phyloP scores from a whole-genome alignment of 2,888 invertebrate species.

The Athalia rosae region DNA sequence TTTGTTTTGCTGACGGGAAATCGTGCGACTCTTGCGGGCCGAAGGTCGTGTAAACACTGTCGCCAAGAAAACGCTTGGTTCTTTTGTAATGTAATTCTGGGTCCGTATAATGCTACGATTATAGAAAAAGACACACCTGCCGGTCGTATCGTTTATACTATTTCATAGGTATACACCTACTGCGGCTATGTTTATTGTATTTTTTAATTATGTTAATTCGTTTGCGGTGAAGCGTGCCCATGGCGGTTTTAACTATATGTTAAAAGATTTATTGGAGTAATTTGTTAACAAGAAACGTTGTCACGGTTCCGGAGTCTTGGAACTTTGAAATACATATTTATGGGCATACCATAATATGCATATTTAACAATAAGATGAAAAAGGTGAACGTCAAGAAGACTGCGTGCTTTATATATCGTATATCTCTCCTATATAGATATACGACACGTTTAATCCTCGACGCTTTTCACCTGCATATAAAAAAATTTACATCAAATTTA shows the following conservation, averaged over 20 bases:
- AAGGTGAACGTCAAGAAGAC: background rate
- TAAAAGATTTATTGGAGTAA: constrained; percentile 28
- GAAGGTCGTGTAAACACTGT: constrained; percentile 18
- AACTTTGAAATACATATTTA: constrained; percentile 3
- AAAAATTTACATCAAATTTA: background rate
- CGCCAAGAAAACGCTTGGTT: constrained; percentile 15
- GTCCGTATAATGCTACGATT: background rate
- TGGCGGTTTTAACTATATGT: constrained; percentile 24
- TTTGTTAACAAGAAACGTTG: constrained; percentile 40
- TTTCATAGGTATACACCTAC: background rate
- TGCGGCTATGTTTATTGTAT: background rate
- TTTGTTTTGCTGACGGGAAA: background rate
- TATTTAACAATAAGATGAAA: constrained; percentile 11
- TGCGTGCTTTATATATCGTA: background rate
- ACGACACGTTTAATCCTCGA: background rate
- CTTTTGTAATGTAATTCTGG: background rate
- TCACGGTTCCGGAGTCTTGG: constrained; percentile 18
- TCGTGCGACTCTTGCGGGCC: background rate
- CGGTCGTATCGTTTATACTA: background rate
- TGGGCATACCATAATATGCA: background rate
- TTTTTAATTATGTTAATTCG: constrained; percentile 39
- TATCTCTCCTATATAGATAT: no score
- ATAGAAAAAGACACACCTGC: constrained; percentile 29
- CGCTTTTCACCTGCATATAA: background rate
- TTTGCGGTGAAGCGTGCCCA: constrained; percentile 34